These are phyloP conservation scores for Nothura maculosa DNA, from an alignment of 2,797 vertebrate species.

Conservation along the genomic window DNA sequence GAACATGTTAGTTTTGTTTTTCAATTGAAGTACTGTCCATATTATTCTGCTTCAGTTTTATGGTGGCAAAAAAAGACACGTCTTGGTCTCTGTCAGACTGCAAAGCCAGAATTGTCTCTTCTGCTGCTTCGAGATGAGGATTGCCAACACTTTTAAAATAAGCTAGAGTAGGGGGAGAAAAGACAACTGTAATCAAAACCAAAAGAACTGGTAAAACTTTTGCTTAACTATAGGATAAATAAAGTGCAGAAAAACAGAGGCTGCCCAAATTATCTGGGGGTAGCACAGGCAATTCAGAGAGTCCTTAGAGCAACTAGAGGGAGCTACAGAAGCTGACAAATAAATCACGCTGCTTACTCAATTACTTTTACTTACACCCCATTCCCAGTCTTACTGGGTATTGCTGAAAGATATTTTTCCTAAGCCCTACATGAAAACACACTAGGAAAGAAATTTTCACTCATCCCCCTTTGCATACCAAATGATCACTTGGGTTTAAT, in stretches of 20 bases:
- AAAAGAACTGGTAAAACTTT: not conserved
- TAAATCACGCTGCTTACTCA: not conserved
- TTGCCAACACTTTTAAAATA: constrained; percentile 92
- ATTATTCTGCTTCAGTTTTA: constrained; percentile 81
- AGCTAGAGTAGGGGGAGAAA: constrained; percentile 65
- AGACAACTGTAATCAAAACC: not conserved
- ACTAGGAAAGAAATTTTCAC: not conserved
- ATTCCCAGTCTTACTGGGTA: not conserved
- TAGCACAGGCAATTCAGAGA: not conserved
- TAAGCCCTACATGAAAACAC: not conserved
- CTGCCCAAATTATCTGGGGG: not conserved
- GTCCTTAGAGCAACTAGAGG: not conserved
- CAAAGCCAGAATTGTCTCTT: constrained; percentile 89
- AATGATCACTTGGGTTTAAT: not conserved
- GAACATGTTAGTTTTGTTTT: constrained; percentile 15
- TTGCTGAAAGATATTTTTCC: not conserved
- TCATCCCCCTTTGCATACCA: not conserved
- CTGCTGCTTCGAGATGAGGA: constrained; percentile 90
- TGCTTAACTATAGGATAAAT: not conserved
- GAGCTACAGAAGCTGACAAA: not conserved
- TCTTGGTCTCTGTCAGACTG: constrained; percentile 92
- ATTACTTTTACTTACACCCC: not conserved
- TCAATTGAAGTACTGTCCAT: constrained; percentile 28
- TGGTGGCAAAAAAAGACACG: constrained; percentile 91
- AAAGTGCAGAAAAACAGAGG: not conserved